Base-by-base conservation (phyloP, 2,113 vertebrate species). In the Carassius auratus region DNA sequence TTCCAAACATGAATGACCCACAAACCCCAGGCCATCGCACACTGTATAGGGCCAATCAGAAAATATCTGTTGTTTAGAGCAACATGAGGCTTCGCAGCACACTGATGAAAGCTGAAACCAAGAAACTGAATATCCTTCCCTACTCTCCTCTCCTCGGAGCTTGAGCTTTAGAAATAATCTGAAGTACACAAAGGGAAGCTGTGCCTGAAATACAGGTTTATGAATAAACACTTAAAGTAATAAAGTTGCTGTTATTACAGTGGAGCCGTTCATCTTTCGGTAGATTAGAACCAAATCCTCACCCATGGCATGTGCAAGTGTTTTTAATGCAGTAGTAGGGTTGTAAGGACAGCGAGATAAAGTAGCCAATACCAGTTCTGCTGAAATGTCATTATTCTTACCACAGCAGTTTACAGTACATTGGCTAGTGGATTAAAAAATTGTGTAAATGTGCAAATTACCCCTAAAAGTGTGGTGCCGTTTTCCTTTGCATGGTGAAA, bases 161-260 rank as follows among this genome's bases (percentile, higher is more conserved):
- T 42, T 69, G 33, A 38, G 7, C 66, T 69, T 69, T 69, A 0
- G 33, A 71, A 71, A 21, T 15, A 15, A 33, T 69, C 33, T 69
- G 8, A 69, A 69, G 30, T 36, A 36, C 15, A 19, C 30, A 36
- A 68, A 36, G 66, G 6, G 7, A 30, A 26, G 45, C 21, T 52
- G 30, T 52, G 45, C 7, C 45, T 76, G 73, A 23, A 23, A 9
- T 76, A 23, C 42, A 1, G n/a, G 23, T 76, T 26, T 8, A 4
- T 52, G 1, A 76, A 52, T 26, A 76, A 17, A 45, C 42, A 9
- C 1, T 45, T 8, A 9, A 45, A 76, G 73, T 33, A 76, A 76
- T 76, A 57, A 76, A 76, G 26, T 52, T 55, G 50, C 50, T 57
- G 48, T 76, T 76, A 3, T 76, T 19, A 36, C 50, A 76, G 75